Evolutionary conservation across 1,140 invertebrate genomes (phyloP).

Genomic region (Rhyacophila brunnea): DNA sequence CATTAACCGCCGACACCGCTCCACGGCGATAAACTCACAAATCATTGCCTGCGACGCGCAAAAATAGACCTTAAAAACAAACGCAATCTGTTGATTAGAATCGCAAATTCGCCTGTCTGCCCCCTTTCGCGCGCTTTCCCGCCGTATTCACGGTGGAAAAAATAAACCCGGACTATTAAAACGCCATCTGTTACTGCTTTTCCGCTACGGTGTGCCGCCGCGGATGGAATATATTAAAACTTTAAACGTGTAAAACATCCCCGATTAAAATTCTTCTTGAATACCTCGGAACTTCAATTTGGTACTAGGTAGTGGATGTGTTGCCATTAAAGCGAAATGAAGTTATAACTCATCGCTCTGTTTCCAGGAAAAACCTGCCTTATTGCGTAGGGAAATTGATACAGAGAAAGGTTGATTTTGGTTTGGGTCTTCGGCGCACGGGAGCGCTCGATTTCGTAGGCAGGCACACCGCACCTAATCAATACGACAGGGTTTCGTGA

Average conservation of each 20-base stretch:
- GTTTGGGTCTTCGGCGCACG: background rate
- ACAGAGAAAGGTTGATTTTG: background rate
- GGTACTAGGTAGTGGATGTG: constrained; percentile 27
- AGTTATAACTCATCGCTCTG: constrained; percentile 24
- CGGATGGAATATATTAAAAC: constrained; percentile 21
- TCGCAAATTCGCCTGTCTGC: constrained; percentile 31
- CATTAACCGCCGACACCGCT: constrained; percentile 50
- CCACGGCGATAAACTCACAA: constrained; percentile 55
- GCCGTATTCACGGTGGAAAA: constrained; percentile 14
- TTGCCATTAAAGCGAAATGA: constrained; percentile 32
- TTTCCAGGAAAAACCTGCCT: constrained; percentile 14
- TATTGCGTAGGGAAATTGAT: background rate
- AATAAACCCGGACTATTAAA: constrained; percentile 16
- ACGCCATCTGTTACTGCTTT: constrained; percentile 11
- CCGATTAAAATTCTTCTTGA: constrained; percentile 34
- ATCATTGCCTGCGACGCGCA: constrained; percentile 40
- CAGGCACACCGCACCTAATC: constrained; percentile 57
- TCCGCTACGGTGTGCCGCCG: background rate
- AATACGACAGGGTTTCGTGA: constrained; percentile 47
- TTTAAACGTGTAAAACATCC: constrained; percentile 26
- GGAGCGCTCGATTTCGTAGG: constrained; percentile 41
- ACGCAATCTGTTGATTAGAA: constrained; percentile 34
- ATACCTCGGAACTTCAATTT: constrained; percentile 22
- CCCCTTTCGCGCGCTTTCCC: constrained; percentile 11
- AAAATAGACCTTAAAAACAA: constrained; percentile 33